These are phyloP conservation scores for Mycteria americana DNA, from an alignment of 2,797 vertebrate genomes.

Conservation along the genomic window DNA sequence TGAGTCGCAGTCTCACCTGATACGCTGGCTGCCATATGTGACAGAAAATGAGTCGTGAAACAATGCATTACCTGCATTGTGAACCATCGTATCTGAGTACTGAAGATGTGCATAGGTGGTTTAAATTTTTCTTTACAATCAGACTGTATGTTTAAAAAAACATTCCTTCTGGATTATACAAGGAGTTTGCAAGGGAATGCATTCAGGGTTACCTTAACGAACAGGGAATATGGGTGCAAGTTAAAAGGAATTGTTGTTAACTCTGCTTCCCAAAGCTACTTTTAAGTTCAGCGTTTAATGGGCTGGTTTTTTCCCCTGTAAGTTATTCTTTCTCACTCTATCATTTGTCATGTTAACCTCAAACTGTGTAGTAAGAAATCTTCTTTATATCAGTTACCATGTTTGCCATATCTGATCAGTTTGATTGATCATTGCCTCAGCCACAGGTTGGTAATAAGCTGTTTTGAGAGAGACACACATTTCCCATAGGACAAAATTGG, in stretches of 20 bases:
- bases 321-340: constrained; percentile 30
- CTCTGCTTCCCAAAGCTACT: not conserved
- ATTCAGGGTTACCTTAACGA: not conserved
- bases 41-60: rapidly evolving
- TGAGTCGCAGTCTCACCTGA: not conserved
- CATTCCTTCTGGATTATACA: not conserved
- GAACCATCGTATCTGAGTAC: rapidly evolving
- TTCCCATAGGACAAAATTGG: constrained; percentile 84
- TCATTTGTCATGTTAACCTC: constrained; percentile 71
- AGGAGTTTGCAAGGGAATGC: not conserved
- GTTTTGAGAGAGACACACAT: constrained; percentile 80
- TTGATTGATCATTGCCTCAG: constrained; percentile 90
- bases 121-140: not conserved
- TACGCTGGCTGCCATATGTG: rapidly evolving
- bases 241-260: not conserved
- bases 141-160: not conserved
- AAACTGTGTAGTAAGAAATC: constrained; percentile 71
- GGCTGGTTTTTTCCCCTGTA: not conserved
- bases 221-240: not conserved
- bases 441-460: constrained; percentile 92
- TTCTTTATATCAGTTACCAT: constrained; percentile 82
- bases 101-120: not conserved
- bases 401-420: constrained; percentile 91
- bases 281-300: not conserved
- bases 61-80: rapidly evolving